A percentile compares a stretch with the other conserved stretches of the same genome.
Evolutionary conservation across 1,140 invertebrate genomes (phyloP).

Genomic region (Heliconius hewitsoni): DNA sequence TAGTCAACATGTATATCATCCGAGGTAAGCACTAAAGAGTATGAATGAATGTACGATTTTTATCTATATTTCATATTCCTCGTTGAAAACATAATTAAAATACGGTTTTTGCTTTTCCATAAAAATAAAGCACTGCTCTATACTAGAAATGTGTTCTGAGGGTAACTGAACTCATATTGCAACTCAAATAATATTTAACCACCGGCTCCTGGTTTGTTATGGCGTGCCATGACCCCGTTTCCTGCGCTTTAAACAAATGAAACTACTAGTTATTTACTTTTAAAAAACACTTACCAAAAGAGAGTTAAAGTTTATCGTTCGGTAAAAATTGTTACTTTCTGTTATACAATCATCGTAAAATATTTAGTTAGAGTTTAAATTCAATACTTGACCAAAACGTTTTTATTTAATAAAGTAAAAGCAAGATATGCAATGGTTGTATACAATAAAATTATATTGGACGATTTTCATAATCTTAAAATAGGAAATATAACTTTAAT

Average conservation of each 20-base stretch:
- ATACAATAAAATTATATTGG: neutral
- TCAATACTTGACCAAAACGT: neutral
- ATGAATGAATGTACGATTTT: neutral
- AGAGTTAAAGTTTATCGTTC: conserved; percentile 35
- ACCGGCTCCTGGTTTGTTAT: conserved; percentile 66
- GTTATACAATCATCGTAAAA: conserved; percentile 12
- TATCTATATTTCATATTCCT: neutral
- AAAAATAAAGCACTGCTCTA: neutral
- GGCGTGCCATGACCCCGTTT: conserved; percentile 65
- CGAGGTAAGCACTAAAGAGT: neutral
- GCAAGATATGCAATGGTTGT: neutral
- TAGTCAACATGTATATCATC: neutral
- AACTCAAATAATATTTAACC: conserved; percentile 45
- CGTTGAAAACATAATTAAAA: neutral
- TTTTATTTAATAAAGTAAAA: neutral
- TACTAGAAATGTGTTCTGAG: neutral
- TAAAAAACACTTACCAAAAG: conserved; percentile 54
- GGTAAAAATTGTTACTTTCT: conserved; percentile 15
- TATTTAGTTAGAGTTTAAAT: neutral
- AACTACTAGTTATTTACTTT: conserved; percentile 65
- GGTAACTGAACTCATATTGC: conserved; percentile 21
- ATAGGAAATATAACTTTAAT: no score
- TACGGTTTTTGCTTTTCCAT: neutral
- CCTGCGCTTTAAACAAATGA: conserved; percentile 59
- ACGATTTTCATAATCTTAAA: no score